Evolutionary conservation across 1,140 invertebrate genomes (phyloP).

Genomic region (Homalodisca vitripennis): DNA sequence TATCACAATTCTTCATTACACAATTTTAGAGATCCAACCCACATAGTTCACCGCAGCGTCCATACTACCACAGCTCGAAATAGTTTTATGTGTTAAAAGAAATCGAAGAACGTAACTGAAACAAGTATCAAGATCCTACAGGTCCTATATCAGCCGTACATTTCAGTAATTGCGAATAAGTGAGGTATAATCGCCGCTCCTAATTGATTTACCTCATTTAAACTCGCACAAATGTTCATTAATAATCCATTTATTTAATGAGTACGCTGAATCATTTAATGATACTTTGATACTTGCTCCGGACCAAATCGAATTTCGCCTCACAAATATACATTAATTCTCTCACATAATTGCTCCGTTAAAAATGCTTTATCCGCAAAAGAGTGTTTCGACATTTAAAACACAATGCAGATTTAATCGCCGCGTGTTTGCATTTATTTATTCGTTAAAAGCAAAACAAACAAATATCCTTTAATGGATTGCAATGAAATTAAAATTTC

Average conservation of each 20-base stretch:
- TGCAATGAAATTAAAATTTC: constrained; percentile 8
- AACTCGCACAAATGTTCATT: not conserved
- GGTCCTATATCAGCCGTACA: too few relatives aligned
- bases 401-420: not conserved
- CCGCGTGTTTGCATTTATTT: constrained; percentile 12
- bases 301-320: constrained; percentile 14
- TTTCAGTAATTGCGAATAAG: too few relatives aligned
- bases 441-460: constrained; percentile 26
- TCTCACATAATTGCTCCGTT: constrained; percentile 6
- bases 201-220: constrained; percentile 3
- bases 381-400: constrained; percentile 5
- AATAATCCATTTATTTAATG: constrained; percentile 24
- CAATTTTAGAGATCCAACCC: too few relatives aligned
- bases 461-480: constrained; percentile 20
- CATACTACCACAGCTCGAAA: too few relatives aligned
- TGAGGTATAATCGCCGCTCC: too few relatives aligned
- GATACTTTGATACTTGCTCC: constrained; percentile 1
- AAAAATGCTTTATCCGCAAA: constrained; percentile 10
- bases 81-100: too few relatives aligned
- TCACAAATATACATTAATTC: constrained; percentile 1
- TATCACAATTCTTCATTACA: too few relatives aligned
- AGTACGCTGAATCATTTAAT: too few relatives aligned
- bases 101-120: too few relatives aligned
- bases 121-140: too few relatives aligned
- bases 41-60: too few relatives aligned